These are phyloP conservation scores for Chloebia gouldiae DNA, from an alignment of 2,113 vertebrate genomes.

Conservation along the genomic window DNA sequence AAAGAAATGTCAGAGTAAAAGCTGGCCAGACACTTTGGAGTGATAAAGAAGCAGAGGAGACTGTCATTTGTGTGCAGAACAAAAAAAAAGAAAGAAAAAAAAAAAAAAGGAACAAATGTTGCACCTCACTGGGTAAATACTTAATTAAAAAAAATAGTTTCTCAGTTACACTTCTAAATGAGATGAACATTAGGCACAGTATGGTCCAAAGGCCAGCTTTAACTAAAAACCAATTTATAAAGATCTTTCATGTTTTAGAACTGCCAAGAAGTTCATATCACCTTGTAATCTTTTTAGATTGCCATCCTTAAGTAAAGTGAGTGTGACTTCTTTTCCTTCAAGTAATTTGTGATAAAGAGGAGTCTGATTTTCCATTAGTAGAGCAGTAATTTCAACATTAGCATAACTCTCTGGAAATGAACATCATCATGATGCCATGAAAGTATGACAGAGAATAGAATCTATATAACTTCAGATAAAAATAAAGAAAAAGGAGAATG, in stretches of 20 bases:
- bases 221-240: neutral
- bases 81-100: too few relatives aligned
- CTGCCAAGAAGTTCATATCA: neutral
- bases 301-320: neutral
- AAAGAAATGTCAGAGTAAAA: neutral
- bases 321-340: neutral
- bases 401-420: neutral
- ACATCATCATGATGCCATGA: neutral
- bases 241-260: neutral
- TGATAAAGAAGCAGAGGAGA: neutral
- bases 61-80: neutral
- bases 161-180: neutral
- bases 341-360: neutral
- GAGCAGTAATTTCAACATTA: neutral
- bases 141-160: neutral
- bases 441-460: neutral
- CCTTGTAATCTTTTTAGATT: neutral
- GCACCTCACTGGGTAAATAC: neutral
- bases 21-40: neutral
- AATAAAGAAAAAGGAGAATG: fast-evolving
- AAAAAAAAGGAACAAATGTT: fast-evolving
- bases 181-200: neutral
- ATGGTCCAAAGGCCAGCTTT: neutral
- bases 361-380: neutral
- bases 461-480: neutral